Base-by-base conservation (phyloP, 2,797 vertebrate genomes). In the Argentina silus region DNA sequence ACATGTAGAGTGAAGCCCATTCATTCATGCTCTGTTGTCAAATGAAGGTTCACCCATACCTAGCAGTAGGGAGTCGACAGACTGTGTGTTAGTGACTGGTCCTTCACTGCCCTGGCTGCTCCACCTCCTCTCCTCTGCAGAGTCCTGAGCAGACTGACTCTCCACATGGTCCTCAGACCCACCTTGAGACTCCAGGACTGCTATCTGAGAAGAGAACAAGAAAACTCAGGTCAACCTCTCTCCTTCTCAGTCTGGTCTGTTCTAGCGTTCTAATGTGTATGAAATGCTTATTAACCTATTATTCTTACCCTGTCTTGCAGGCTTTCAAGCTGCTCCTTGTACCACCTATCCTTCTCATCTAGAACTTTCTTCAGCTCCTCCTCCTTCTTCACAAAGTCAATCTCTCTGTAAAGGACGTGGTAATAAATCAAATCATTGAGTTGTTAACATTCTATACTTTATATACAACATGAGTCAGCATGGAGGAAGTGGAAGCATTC, bases 381-480 rank as follows among this genome's bases (percentile, higher is more conserved):
- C 72, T 97, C 96, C 84, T 92, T 96, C 90, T 96, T 97, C 82
- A 93, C 90, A 90, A 96, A 96, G 85, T 97, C 96, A 7, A 88
- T 92, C 88, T 98, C 97, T 87, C 97, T 98, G 83, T 80, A 86
- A 88, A 84, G 48, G 36, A 87, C 51, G 61, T 57, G 70, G 4
- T 55, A 57, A 77, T 69, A 69, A 27, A 82, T 70, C 0, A 83
- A 70, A n/a, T 2, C 7, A 78, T 59, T 15, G 55, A 19, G 57
- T 3, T 27, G 1, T 21, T 23, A 11, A 59, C 11, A 59, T 59
- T 21, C 11, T 23, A 3, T 59, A 12, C 56, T 23, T 59, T 59
- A 11, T 11, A 59, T 15, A 63, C 61, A 17, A 63, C 61, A 6
- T 44, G 60, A 63, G 23, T 17, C 43, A 64, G 19, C 45, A 3